Base-by-base conservation (phyloP, 2,113 vertebrate species). In the Pongo abelii region DNA sequence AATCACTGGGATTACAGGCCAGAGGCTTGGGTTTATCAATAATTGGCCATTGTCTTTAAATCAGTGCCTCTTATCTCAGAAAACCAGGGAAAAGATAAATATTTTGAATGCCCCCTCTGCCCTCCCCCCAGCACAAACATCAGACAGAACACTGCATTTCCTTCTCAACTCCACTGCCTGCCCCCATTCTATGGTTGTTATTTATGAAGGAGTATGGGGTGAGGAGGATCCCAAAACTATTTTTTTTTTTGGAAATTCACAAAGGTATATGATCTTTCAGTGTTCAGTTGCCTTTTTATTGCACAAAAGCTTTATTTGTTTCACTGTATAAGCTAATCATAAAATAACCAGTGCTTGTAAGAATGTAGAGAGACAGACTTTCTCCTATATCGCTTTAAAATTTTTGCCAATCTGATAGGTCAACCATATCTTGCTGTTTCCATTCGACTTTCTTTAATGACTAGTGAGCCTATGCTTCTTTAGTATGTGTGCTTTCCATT, bases 251-350 rank as follows among this genome's bases (percentile, higher is more conserved):
- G 46, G n/a, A 92, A 78, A 72, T 83, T 91, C 59, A 74, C 48
- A 72, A 70, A 75, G 64, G 22, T 50, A 35, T 55, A n/a, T 86
- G 59, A 93, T 48, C 50, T 94, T 70, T 69, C 55, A 32, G 20
- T 85, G 48, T 81, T 93, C 40, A 40, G 25, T 88, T 95, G 52
- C 61, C 46, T 78, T 95, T 84, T 87, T 74, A 23, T 78, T 87
- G 46, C 27, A 46, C 32, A 74, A 84, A 90, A 52, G 10, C 23
- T 78, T 67, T 83, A 43, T 92, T 94, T 83, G 50, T 92, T 94
- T 92, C 72, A 61, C 52, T 69, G 11, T 27, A 75, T 48, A 81
- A 80, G 40, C 77, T 88, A 38, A 78, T 57, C 22, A 64, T 88
- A 18, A 93, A 96, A 95, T 46, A 86, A 22, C 50, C 52, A 48